Evolutionary conservation across 2,113 vertebrate species (phyloP).

Genomic region (Lepus europaeus): DNA sequence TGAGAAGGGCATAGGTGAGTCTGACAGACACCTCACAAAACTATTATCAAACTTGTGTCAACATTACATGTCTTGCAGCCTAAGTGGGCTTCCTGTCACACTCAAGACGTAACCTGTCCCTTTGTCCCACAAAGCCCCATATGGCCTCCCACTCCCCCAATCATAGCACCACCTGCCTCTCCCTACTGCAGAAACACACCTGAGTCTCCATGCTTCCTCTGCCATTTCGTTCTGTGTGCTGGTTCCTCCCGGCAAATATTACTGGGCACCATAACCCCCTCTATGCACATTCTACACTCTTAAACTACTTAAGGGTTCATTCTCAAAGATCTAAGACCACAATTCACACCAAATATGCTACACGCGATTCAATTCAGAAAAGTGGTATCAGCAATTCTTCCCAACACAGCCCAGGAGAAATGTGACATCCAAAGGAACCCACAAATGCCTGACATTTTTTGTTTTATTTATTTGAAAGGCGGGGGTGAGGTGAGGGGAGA

Average conservation of each 20-base stretch:
- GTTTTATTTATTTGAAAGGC: too few relatives aligned
- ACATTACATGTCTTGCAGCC: not conserved
- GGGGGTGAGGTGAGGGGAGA: too few relatives aligned
- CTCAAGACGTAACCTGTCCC: not conserved
- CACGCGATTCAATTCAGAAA: not conserved
- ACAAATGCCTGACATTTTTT: too few relatives aligned
- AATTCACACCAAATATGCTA: not conserved
- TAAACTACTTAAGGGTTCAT: not conserved
- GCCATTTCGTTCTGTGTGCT: not conserved
- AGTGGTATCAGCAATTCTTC: not conserved
- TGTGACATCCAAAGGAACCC: too few relatives aligned
- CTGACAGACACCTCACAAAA: not conserved
- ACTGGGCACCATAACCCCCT: not conserved
- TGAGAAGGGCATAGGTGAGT: too few relatives aligned
- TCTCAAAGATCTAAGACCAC: not conserved
- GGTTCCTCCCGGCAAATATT: not conserved
- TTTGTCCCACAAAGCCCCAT: not conserved
- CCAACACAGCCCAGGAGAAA: not conserved
- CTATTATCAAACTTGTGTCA: not conserved
- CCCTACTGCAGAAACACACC: not conserved
- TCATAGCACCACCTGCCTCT: fast-evolving
- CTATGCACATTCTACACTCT: not conserved
- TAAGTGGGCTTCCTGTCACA: not conserved
- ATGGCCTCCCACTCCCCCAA: too few relatives aligned
- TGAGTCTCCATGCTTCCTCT: too few relatives aligned